Base-by-base conservation (phyloP, 1,140 invertebrate species). In the Anadara kagoshimensis region DNA sequence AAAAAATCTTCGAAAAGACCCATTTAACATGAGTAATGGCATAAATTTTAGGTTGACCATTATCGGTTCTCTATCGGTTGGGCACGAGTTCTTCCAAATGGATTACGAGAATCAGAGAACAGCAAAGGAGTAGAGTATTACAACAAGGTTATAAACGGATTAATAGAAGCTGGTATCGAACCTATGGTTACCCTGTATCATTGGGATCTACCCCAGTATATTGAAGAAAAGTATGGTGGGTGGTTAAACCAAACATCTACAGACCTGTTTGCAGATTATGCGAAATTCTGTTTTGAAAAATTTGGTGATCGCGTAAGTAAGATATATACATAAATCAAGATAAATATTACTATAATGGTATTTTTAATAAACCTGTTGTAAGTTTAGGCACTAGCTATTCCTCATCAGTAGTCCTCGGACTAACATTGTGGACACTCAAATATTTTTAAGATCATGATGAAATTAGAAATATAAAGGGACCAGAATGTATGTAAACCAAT, bases 141-240 rank as follows among this genome's bases (percentile, higher is more conserved):
- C 71, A 85, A 84, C 57, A 75, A 82, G n/a, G 73, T 89, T 10
- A 87, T 87, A 5, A 69, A 89, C 54, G 81, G 63, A 5, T 74
- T 89, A 29, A 7, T 83, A 14, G 80, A 69, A 8, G 70, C 68
- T 53, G 69, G 73, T 1, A 85, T 88, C 44, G 41, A 74, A 36
- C 87, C 87, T 16, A 81, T 86, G 89, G 92, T 94, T 0, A 92
- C 87, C 10, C 72, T 91, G 29, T 91, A 89, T 76, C 91, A 91
- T 81, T 91, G 89, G 88, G 90, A 91, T 69, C 80, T 89, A 44
- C 88, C 90, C 5, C 85, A 86, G 62, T 73, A 76, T 24, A 79
- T 91, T 11, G 71, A 90, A 59, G 82, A 89, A 26, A 62, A 62
- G 20, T 54, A 64, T 49, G 90, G 87, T 43, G 91, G 91, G 1